Conservation (phyloP, 2,888 invertebrate species). For the Stenodema calcarata region DNA sequence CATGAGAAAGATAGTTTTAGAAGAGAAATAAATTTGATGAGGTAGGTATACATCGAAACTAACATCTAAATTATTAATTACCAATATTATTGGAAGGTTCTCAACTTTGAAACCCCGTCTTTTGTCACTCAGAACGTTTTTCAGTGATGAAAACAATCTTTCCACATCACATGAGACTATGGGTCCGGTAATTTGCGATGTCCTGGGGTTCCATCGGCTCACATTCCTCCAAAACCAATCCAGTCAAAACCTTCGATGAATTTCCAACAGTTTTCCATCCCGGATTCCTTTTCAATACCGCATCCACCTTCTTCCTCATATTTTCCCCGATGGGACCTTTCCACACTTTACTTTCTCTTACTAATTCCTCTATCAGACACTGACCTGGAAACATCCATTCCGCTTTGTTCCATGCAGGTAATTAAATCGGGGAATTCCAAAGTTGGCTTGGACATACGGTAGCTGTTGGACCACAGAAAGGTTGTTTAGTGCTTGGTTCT, state of each 20-base stretch:
- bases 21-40: too few species aligned
- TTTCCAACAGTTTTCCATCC: neutral
- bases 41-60: neutral
- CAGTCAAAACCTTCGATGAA: neutral
- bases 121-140: neutral
- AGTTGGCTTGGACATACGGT: too few species aligned
- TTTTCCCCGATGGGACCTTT: neutral
- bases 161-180: neutral
- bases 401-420: too few species aligned
- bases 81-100: neutral
- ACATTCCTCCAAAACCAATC: neutral
- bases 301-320: neutral
- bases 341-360: neutral
- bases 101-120: neutral
- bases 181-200: neutral
- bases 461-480: too few species aligned
- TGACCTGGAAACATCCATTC: too few species aligned
- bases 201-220: neutral
- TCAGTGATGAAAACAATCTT: neutral
- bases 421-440: too few species aligned
- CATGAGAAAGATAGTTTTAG: too few species aligned
- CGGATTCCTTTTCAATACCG: neutral
- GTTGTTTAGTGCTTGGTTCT: too few species aligned
- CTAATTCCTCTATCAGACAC: neutral
- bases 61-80: neutral